These are phyloP conservation scores for Pollachius pollachius DNA, from an alignment of 2,113 vertebrate genomes.

Conservation along the genomic window DNA sequence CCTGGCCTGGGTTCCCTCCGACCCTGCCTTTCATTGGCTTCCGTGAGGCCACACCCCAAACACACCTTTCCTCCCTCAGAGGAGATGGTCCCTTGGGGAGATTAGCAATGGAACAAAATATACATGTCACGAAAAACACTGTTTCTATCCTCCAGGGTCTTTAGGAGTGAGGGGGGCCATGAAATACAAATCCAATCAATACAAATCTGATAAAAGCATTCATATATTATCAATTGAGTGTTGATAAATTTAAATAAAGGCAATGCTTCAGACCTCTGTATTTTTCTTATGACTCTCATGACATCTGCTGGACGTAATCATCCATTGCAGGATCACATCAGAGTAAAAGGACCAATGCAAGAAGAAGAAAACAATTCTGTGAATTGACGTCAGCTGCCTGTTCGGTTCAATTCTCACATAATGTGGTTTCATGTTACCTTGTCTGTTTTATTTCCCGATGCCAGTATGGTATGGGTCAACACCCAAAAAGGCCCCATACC, in stretches of 20 bases:
- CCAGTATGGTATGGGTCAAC: constrained; percentile 38
- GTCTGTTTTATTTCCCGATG: constrained; percentile 38
- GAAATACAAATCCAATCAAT: too few relatives aligned
- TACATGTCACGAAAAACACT: too few relatives aligned
- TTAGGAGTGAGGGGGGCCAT: too few relatives aligned
- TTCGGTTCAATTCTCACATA: constrained; percentile 52
- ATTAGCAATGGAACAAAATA: too few relatives aligned
- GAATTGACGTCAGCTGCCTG: constrained; percentile 16
- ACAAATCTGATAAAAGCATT: too few relatives aligned
- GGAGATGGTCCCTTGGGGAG: too few relatives aligned
- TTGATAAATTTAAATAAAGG: too few relatives aligned
- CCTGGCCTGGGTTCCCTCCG: constrained; percentile 24
- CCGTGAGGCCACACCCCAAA: too few relatives aligned
- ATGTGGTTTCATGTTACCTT: constrained; percentile 62
- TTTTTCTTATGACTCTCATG: constrained; percentile 45
- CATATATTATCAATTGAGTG: background rate
- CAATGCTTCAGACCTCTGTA: background rate
- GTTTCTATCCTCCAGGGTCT: too few relatives aligned
- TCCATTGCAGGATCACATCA: constrained; percentile 46
- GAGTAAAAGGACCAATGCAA: constrained; percentile 33
- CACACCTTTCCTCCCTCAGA: too few relatives aligned
- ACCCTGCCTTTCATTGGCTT: constrained; percentile 9
- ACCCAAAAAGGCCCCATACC: constrained; percentile 49
- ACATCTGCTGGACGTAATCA: constrained; percentile 66
- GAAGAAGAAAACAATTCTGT: constrained; percentile 30